Evolutionary conservation across 2,888 invertebrate genomes (phyloP), one percentile per base, ranked within the genome.

Genomic region (Aspidiotus rigidus): DNA sequence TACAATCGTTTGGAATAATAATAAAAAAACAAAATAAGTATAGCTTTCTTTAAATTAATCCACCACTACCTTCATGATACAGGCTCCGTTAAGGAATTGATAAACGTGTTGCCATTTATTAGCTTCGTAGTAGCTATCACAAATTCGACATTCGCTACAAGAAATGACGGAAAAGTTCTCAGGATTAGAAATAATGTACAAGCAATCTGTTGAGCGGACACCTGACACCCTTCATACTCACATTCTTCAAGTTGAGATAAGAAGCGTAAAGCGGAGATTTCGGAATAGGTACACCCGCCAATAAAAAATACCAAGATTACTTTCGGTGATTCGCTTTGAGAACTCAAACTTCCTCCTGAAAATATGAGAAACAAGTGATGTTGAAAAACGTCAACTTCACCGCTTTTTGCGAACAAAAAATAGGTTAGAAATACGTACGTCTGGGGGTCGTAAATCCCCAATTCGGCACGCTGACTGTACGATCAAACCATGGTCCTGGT

Each of bases 281-380:
- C 99, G 1, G 96, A 93, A 80, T 88, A 93, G 0, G 98, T 99
- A 77, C 96, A 93, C 0, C 99, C 99, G 7, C 99, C 99, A 15
- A 99, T 86, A 77, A 97, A 96, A 78, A 96, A 93, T 0, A 99
- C 93, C 0, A 98, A 80, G 9, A 95, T 86, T 3, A 93, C 87
- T 73, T 83, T 82, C 0, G 86, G 83, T 54, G 83, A 82, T 73
- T 88, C 28, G 82, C 82, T 76, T 67, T 77, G 77, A 3, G 85
- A 84, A 71, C 80, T 82, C 64, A 85, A 84, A 73, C 83, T 84
- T 0, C 83, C 82, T 7, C 83, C 81, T 69, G 71, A 44, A 75
- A 74, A 57, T 67, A 60, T 57, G 15, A 55, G 0, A 41, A 6
- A 49, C n/a, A 3, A 49, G 2, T 13, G 6, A 3, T 6, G n/a